These are phyloP conservation scores for Torymus aiolomorphi DNA, from an alignment of 2,888 invertebrate species.

Conservation along the genomic window DNA sequence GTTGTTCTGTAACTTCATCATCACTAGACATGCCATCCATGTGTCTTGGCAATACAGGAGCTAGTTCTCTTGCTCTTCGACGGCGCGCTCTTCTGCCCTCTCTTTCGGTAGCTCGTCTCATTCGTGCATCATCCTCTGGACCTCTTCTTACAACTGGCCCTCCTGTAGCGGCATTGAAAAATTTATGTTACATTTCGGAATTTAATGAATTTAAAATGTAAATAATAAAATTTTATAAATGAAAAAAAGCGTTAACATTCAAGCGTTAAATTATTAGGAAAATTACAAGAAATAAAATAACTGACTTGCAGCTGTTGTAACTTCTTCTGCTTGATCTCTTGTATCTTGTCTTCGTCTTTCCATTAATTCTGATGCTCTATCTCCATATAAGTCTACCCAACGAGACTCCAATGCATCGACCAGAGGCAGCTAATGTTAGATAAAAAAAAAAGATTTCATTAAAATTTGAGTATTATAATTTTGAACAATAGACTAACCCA, in stretches of 20 bases:
- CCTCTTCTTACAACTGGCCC: slow-evolving; percentile 74
- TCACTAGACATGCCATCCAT: slow-evolving; percentile 98
- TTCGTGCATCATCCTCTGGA: slow-evolving; percentile 82
- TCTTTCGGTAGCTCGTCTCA: slow-evolving; percentile 90
- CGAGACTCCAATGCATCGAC: slow-evolving; percentile 89
- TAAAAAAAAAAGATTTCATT: slow-evolving; percentile 60
- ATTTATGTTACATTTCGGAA: not conserved
- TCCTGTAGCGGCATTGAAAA: slow-evolving; percentile 60
- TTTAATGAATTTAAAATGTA: not conserved
- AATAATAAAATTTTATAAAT: slow-evolving; percentile 25
- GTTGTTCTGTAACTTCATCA: slow-evolving; percentile 93
- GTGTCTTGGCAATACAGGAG: slow-evolving; percentile 79
- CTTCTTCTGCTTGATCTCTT: slow-evolving; percentile 95
- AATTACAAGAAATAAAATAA: slow-evolving; percentile 59
- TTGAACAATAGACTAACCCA: not conserved
- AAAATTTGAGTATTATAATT: not conserved
- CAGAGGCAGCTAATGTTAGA: slow-evolving; percentile 78
- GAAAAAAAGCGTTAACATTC: not conserved
- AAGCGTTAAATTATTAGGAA: no score
- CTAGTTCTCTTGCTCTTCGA: slow-evolving; percentile 85
- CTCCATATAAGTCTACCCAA: slow-evolving; percentile 83
- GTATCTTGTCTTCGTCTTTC: slow-evolving; percentile 93
- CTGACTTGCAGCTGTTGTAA: slow-evolving; percentile 83
- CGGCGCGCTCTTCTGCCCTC: slow-evolving; percentile 94
- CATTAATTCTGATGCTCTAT: slow-evolving; percentile 85